Evolutionary conservation across 2,888 invertebrate genomes (phyloP), one percentile per base, ranked within the genome.

Genomic region (Malacosoma neustria): DNA sequence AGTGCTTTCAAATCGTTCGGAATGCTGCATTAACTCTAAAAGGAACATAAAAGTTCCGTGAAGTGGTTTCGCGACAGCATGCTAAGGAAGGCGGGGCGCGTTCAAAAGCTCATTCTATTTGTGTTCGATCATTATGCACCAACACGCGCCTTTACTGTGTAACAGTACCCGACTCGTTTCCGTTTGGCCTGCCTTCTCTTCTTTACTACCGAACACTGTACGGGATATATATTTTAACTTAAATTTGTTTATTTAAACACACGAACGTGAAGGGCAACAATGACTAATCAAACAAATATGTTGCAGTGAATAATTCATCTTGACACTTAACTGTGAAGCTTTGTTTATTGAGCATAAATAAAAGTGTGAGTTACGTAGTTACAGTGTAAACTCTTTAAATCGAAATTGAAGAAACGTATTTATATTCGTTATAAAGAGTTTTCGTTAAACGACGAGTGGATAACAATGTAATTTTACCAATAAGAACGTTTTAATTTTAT

Each of bases 91-190:
- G 57, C 59, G 61, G 55, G 57, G 54, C 42, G 46, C 57, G 59
- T 60, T 68, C 66, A 63, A 65, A 72, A 67, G 72, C 68, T 54
- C 58, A 57, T 65, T 75, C 76, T 81, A 79, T 81, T 77, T 74
- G 66, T 61, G 72, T 69, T 62, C 66, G 61, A 81, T 81, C 73
- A 79, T 82, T 84, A 84, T 84, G 82, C 82, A 59, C 55, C 61
- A 56, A 62, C 82, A 81, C 80, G 79, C 80, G 71, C 68, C 71
- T 75, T 57, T 70, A 74, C 77, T 76, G 73, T 76, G 75, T 75
- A 77, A 75, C 79, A 72, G 76, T 76, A 79, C 69, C 72, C 67
- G 52, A 61, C 59, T 60, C 76, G 69, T 77, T 81, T 81, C 82
- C 82, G 81, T 64, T 74, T 53, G 63, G 61, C 59, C 63, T 57